Evolutionary conservation across 2,797 vertebrate species (phyloP).

Genomic region (Urosaurus nigricauda): DNA sequence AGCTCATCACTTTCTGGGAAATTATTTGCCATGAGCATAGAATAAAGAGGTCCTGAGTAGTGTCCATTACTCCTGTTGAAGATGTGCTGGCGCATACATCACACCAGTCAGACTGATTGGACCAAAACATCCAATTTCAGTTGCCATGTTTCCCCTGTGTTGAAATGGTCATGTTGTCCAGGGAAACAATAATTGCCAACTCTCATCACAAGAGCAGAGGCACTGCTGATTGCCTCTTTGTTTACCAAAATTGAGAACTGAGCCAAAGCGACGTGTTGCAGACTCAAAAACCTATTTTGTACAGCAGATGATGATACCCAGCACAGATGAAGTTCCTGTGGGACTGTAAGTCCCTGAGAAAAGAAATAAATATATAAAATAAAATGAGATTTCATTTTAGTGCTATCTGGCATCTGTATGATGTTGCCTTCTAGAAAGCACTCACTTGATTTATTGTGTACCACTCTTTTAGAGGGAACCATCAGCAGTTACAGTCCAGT

Average conservation of each 20-base stretch:
- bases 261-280: neutral
- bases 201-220: neutral
- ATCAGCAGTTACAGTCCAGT: neutral
- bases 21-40: neutral
- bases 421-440: neutral
- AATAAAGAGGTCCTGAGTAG: neutral
- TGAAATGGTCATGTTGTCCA: neutral
- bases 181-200: slow-evolving; percentile 2
- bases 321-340: neutral
- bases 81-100: neutral
- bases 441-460: neutral
- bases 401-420: neutral
- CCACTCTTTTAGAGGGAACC: neutral
- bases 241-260: slow-evolving; percentile 5
- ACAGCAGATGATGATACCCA: neutral
- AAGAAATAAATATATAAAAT: neutral
- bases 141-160: neutral
- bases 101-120: neutral
- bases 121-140: neutral
- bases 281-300: neutral
- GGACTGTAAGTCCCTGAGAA: neutral
- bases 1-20: neutral
- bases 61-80: neutral
- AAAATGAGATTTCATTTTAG: slow-evolving; percentile 29
- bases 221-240: neutral